phyloP scores from a whole-genome alignment of 2,113 vertebrate species.

The Cyprinodon variegatus region DNA sequence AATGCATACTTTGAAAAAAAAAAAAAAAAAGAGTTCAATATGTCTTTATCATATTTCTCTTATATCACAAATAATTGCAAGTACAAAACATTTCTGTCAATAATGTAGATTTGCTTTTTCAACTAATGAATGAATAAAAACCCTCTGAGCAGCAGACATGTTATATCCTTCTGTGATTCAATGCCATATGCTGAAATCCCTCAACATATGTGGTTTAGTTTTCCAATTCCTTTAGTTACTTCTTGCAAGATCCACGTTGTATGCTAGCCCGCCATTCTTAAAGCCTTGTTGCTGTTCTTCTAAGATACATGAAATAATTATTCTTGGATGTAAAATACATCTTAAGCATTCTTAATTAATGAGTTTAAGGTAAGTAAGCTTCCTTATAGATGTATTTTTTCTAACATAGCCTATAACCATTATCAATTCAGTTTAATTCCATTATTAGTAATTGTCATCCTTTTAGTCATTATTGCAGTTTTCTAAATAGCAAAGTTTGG shows the following conservation, averaged over 20 bases:
- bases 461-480: not conserved
- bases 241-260: constrained; percentile 20
- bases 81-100: not conserved
- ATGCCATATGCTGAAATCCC: constrained; percentile 26
- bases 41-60: not conserved
- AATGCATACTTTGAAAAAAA: not conserved
- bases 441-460: no score
- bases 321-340: not conserved
- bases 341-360: not conserved
- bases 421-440: no score
- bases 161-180: not conserved
- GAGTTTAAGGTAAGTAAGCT: not conserved
- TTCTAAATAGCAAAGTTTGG: not conserved
- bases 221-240: constrained; percentile 1
- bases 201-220: constrained; percentile 17
- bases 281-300: constrained; percentile 14
- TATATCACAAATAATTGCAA: not conserved
- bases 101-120: not conserved
- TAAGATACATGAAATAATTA: constrained; percentile 21
- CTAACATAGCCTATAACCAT: no score
- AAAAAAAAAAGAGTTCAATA: not conserved
- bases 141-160: not conserved
- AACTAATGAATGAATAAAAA: not conserved
- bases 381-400: not conserved
- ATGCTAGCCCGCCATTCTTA: constrained; percentile 2